Conservation (phyloP, 1,140 invertebrate genomes). For the Schmidtea mediterranea region DNA sequence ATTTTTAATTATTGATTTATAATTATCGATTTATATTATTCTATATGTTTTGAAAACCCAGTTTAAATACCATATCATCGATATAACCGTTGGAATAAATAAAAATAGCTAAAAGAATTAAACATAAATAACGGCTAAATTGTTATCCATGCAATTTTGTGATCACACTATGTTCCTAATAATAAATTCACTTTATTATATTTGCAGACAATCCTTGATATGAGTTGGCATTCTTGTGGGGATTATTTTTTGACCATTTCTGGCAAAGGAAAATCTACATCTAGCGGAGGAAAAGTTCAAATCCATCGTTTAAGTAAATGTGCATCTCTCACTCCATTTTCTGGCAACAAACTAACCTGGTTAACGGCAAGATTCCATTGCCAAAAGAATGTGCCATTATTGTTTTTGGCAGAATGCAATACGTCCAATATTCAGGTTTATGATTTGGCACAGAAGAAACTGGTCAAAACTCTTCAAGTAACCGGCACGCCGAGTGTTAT, state of each 20-base stretch:
- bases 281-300: not conserved
- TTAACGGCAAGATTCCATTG: not conserved
- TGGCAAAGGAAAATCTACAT: not conserved
- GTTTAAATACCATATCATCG: no score
- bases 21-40: no score
- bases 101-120: no score
- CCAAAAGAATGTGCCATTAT: not conserved
- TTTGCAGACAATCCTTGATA: not conserved
- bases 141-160: no score
- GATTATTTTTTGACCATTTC: not conserved
- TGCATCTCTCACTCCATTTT: not conserved
- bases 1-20: no score
- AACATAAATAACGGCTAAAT: no score
- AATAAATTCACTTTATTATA: no score
- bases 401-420: not conserved
- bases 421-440: not conserved
- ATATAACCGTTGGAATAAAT: no score
- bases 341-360: not conserved
- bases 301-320: not conserved
- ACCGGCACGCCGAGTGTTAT: not conserved
- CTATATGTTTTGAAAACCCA: no score
- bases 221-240: slow-evolving; percentile 1
- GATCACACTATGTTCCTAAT: no score
- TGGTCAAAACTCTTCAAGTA: not conserved
- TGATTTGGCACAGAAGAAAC: not conserved